Evolutionary conservation across 2,113 vertebrate species (phyloP).

Genomic region (Leucopternis melanops): DNA sequence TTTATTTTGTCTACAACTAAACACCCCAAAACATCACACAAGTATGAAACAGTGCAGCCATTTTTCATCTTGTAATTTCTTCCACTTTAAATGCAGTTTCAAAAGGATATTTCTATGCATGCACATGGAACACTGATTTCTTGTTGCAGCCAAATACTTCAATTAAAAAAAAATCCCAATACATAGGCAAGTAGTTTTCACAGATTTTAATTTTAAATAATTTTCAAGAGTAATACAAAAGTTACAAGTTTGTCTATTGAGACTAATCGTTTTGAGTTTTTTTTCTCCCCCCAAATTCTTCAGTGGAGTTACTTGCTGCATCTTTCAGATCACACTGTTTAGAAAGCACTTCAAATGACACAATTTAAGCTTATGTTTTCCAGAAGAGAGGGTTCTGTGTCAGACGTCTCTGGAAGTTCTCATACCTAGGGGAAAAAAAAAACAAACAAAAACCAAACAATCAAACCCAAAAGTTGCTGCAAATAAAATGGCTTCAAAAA

Average conservation of each 20-base stretch:
- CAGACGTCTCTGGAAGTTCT: conserved; percentile 93
- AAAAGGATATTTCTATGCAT: neutral
- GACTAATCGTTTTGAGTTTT: neutral
- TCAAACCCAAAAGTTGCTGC: neutral
- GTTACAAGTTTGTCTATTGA: conserved; percentile 38
- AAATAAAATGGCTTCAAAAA: neutral
- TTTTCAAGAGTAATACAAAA: conserved; percentile 61
- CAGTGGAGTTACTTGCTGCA: neutral
- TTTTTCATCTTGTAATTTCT: neutral
- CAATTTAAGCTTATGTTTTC: conserved; percentile 78
- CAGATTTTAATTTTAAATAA: conserved; percentile 64
- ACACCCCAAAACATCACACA: neutral
- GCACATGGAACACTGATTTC: neutral
- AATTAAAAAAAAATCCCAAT: neutral
- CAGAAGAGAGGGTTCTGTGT: conserved; percentile 94
- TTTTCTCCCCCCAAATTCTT: neutral
- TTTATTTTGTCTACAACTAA: neutral
- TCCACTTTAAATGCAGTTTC: neutral
- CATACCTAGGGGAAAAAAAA: conserved; percentile 78
- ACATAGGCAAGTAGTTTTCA: neutral
- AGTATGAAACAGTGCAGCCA: neutral
- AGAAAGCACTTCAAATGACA: conserved; percentile 17
- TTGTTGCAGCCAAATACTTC: neutral
- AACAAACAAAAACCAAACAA: too few species aligned
- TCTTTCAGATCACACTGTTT: conserved; percentile 9